phyloP scores from a whole-genome alignment of 2,888 invertebrate species.

The Nasonia oneida region DNA sequence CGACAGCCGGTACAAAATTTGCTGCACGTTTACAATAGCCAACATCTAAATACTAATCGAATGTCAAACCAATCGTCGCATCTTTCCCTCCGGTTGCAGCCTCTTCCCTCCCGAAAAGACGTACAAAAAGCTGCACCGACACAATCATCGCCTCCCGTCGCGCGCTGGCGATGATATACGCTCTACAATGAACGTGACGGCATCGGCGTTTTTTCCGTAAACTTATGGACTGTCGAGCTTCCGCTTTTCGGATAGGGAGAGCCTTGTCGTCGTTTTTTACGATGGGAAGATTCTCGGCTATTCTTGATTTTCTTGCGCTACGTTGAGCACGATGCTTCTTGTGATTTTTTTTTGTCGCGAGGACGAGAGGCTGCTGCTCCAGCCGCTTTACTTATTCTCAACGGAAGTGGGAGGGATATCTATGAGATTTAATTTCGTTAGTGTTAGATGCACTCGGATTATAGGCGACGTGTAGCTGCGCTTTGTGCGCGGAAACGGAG shows the following conservation, averaged over 20 bases:
- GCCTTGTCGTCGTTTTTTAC: conserved; percentile 45
- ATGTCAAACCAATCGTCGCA: neutral
- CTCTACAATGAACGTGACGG: neutral
- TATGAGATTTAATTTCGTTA: conserved; percentile 10
- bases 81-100: neutral
- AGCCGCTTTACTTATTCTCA: neutral
- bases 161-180: neutral
- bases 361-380: too few relatives aligned
- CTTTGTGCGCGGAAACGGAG: neutral
- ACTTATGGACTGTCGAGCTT: neutral
- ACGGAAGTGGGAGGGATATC: conserved; percentile 20
- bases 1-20: too few relatives aligned
- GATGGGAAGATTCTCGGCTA: conserved; percentile 23
- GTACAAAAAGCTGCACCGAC: neutral
- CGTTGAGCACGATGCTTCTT: conserved; percentile 29
- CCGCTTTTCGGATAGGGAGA: neutral
- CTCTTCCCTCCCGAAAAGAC: neutral
- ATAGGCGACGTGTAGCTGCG: neutral
- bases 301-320: conserved; percentile 25
- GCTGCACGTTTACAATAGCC: too few relatives aligned
- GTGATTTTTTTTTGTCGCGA: too few relatives aligned
- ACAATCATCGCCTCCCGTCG: conserved; percentile 5
- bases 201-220: neutral
- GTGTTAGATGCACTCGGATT: neutral
- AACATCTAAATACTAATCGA: neutral